Evolutionary conservation across 2,888 invertebrate genomes (phyloP), one percentile per base, ranked within the genome.

Genomic region (Patella ulyssiponensis): DNA sequence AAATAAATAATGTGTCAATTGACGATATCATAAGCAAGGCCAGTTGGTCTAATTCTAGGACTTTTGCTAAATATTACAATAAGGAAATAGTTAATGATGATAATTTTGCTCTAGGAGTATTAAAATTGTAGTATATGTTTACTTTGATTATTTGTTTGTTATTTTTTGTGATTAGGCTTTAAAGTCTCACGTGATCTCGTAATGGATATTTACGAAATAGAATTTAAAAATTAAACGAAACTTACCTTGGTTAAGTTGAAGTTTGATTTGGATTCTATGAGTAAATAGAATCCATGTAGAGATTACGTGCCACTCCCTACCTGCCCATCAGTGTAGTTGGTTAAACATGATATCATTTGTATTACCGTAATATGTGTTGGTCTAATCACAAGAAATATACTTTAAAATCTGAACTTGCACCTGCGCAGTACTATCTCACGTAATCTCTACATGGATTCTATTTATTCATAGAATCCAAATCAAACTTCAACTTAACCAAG

Each of bases 401-500:
- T 27, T 27, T 27, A 2, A 27, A 27, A 27, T 27, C 27, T 27
- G 27, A 27, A 64, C 64, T 7, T 3, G 3, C 15, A 15, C 64
- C 7, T 64, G 20, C 64, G 64, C 20, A 15, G 2, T 27, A 27
- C 27, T 15, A 64, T 64, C 20, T 64, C 64, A 64, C 15, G 17
- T 64, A 20, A 64, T 64, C 64, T 15, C 64, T 64, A 15, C 15
- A 15, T 64, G 64, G 27, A 27, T 27, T 27, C 27, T 27, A 27
- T 27, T 27, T 27, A 27, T 2, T 27, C 27, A 27, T 27, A 27
- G 27, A 27, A 27, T 64, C 17, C 0, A 7, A 20, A 33, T 54
- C 51, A 73, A 73, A 56, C 5, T 73, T n/a, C 23, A 73, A 14
- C 23, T 73, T 73, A 15, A 73, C 20, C 56, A 56, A 23, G 20